Conservation (phyloP, 2,113 vertebrate genomes). For the Pyrgilauda ruficollis region DNA sequence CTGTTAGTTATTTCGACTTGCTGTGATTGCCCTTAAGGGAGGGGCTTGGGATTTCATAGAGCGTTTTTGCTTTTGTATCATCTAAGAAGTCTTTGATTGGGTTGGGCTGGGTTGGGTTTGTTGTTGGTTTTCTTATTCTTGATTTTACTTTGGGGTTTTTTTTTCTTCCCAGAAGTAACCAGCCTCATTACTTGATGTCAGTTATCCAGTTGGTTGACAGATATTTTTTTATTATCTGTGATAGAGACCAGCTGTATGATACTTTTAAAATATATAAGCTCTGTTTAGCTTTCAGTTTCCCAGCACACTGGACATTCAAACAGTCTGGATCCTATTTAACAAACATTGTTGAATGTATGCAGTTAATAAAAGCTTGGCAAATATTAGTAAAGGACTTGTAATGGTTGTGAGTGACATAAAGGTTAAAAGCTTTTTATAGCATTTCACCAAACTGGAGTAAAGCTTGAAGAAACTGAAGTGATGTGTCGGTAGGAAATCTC, state of each 20-base stretch:
- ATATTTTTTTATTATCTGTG: not conserved
- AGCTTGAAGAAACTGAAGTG: conserved; percentile 1
- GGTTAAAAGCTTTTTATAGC: conserved; percentile 36
- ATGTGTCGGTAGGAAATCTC: not conserved
- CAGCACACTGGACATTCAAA: not conserved
- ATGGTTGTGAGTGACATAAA: conserved; percentile 27
- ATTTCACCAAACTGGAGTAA: not conserved
- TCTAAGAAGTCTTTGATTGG: not conserved
- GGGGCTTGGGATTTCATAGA: not conserved
- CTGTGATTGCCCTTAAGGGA: not conserved
- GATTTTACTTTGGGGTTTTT: not conserved
- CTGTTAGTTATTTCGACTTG: not conserved
- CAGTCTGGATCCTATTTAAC: conserved; percentile 21
- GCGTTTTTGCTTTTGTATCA: not conserved
- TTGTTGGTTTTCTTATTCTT: not conserved
- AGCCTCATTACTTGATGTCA: not conserved
- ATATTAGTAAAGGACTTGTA: conserved; percentile 65
- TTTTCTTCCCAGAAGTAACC: not conserved
- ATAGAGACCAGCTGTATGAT: not conserved
- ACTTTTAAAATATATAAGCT: not conserved
- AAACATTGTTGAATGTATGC: conserved; percentile 42
- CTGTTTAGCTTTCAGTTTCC: conserved; percentile 3
- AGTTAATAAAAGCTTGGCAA: conserved; percentile 59
- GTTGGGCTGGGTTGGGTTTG: not conserved
- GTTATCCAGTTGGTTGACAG: not conserved